Base-by-base conservation (phyloP, 2,797 vertebrate genomes). In the Phalloptychus januarius region DNA sequence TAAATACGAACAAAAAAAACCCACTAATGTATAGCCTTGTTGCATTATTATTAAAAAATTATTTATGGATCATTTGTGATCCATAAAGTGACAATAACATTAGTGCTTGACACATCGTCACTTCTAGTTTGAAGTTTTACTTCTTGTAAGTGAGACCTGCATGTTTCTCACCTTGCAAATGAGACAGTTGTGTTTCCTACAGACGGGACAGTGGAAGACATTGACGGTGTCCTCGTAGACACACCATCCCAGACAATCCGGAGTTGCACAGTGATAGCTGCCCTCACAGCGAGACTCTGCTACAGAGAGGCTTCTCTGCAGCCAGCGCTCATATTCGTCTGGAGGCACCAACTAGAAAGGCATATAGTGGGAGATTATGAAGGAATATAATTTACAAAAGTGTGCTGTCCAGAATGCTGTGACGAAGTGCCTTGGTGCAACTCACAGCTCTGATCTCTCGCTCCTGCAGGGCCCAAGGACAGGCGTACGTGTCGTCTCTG, bases 381-480 rank as follows among this genome's bases (percentile, higher is more conserved):
- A 56, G 20, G 72, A 40, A 10, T 16, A 46, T n/a, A 1, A 18
- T 70, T 54, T 5, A 11, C n/a, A 20, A 52, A 74, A 15, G n/a
- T 42, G 71, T 15, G 36, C 3, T 11, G 65, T 31, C 20, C 6
- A 0, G 36, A 36, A 38, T 33, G 20, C 33, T 20, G 36, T 72
- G 36, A 10, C 4, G 16, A 38, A 15, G 6, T 20, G 5, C 69
- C 11, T 65, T 56, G 33, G 74, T 75, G 71, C 31, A 42, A 92
- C 96, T 96, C 90, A 97, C 97, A 85, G 96, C 96, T 83, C 93
- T 95, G 90, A 97, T 97, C 93, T 97, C 97, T 31, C 97, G 92
- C 91, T 97, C 96, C 89, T 97, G 97, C 83, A 97, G 93, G 38
- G 93, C 95, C 81, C 95, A 95, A 85, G 91, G 16, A 38, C 97